Conservation (phyloP, 2,797 vertebrate species). For the Cetoscarus ocellatus region DNA sequence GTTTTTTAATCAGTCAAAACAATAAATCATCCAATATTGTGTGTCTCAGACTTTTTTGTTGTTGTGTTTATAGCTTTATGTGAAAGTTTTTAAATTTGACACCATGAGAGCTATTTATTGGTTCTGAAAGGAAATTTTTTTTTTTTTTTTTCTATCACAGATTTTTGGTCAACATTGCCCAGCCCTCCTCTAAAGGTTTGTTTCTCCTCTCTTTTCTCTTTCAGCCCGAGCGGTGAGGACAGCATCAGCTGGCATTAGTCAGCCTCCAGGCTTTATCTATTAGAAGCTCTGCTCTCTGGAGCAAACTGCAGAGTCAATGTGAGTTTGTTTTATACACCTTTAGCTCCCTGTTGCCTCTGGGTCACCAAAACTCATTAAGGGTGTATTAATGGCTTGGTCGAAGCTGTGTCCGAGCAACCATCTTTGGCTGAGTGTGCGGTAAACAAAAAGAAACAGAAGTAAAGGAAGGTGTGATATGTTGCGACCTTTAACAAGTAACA, state of each 20-base stretch:
- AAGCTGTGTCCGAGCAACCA: slow-evolving; percentile 29
- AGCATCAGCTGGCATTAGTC: slow-evolving; percentile 62
- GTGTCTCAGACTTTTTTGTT: too few relatives aligned
- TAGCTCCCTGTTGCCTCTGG: slow-evolving; percentile 47
- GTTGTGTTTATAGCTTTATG: too few relatives aligned
- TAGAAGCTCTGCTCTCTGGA: slow-evolving; percentile 43
- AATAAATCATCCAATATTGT: too few relatives aligned
- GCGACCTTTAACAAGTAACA: background rate
- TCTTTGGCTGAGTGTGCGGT: slow-evolving; percentile 21
- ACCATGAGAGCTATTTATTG: too few relatives aligned
- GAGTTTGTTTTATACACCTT: slow-evolving; percentile 59
- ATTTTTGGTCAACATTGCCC: too few relatives aligned
- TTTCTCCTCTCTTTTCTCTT: slow-evolving; percentile 10
- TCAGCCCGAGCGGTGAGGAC: slow-evolving; percentile 45
- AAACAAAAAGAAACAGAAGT: slow-evolving; percentile 6
- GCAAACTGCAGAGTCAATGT: slow-evolving; percentile 45
- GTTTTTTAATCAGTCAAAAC: too few relatives aligned
- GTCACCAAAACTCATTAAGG: slow-evolving; percentile 74
- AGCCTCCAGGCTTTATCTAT: slow-evolving; percentile 47
- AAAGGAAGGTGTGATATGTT: background rate
- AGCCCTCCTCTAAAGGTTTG: slow-evolving; percentile 13
- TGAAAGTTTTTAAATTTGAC: too few relatives aligned
- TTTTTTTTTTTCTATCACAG: too few relatives aligned
- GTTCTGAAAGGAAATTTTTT: too few relatives aligned
- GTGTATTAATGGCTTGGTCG: slow-evolving; percentile 50